Evolutionary conservation across 2,797 vertebrate genomes (phyloP), one percentile per base, ranked within the genome.

Genomic region (Leptatherina wallacei): DNA sequence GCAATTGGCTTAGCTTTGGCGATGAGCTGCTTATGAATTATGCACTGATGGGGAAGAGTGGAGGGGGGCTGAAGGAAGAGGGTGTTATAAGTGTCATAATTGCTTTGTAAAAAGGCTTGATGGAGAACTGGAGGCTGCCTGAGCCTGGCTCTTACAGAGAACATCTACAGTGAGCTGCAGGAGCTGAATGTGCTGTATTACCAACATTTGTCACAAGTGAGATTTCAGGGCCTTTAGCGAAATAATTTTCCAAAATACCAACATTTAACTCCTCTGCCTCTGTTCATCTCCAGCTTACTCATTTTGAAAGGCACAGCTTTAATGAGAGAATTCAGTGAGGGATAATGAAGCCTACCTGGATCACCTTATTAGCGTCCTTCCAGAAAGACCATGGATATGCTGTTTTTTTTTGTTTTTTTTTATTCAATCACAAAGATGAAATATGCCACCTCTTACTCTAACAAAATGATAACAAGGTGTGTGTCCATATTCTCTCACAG

Each of bases 21-120:
- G 57, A 77, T 65, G 85, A 82, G 71, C 73, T 80, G 79, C 66
- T 84, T 72, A 85, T 90, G 84, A 91, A 89, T 89, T 85, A 91
- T 89, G 88, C 83, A 87, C 87, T 71, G 83, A 82, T 73, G 81
- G 85, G 64, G 63, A 69, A 78, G 80, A 59, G 57, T 52, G 59
- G 35, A 44, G 24, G 44, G 13, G 40, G 64, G 33, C 6, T 71
- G 62, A 58, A 72, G 69, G 63, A 70, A 65, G 71, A 71, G 75
- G 78, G 81, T 70, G 76, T 88, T 75, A 73, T 73, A 83, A 77
- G 73, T 73, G 85, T 80, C 78, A 81, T 80, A 78, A 84, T 78
- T 82, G 85, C 81, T 89, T 82, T 78, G 74, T 84, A 71, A 75
- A 85, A 79, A 83, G 75, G 72, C 66, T 82, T 82, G 77, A 86